phyloP scores from a whole-genome alignment of 2,113 vertebrate genomes.

The Dasypus novemcinctus region DNA sequence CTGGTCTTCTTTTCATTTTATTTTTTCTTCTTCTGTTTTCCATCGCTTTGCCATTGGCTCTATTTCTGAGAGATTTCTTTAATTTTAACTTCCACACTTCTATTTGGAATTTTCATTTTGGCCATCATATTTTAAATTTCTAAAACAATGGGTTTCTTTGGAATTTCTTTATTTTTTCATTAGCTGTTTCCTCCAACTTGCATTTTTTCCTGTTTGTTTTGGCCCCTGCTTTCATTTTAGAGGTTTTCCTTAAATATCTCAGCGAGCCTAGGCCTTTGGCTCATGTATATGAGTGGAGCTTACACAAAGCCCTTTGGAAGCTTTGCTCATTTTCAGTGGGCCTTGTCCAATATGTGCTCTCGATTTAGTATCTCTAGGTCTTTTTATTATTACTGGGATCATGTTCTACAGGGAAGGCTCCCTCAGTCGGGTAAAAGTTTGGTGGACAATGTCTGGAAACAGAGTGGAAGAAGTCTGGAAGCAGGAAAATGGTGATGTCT shows the following conservation, averaged over 20 bases:
- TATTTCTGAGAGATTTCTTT: neutral
- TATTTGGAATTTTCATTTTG: neutral
- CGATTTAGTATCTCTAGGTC: neutral
- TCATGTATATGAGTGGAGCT: neutral
- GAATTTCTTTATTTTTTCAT: neutral
- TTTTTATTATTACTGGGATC: neutral
- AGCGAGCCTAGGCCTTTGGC: no score
- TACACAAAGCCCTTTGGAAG: neutral
- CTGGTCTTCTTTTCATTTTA: neutral
- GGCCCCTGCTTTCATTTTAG: neutral
- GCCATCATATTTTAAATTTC: slow-evolving; percentile 1
- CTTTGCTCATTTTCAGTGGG: neutral
- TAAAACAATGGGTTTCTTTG: neutral
- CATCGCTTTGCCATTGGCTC: neutral
- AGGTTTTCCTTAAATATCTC: neutral
- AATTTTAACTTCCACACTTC: neutral
- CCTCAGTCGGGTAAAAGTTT: neutral
- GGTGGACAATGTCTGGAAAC: neutral
- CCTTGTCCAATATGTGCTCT: neutral
- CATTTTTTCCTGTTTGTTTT: neutral
- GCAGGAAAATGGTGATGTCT: neutral
- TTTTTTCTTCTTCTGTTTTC: neutral
- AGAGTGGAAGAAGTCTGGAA: neutral
- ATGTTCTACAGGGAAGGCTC: neutral
- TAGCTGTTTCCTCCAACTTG: neutral